A percentile compares a stretch with the other conserved stretches of the same genome.
phyloP scores from a whole-genome alignment of 2,797 vertebrate genomes.

The Gallinago solitaria region DNA sequence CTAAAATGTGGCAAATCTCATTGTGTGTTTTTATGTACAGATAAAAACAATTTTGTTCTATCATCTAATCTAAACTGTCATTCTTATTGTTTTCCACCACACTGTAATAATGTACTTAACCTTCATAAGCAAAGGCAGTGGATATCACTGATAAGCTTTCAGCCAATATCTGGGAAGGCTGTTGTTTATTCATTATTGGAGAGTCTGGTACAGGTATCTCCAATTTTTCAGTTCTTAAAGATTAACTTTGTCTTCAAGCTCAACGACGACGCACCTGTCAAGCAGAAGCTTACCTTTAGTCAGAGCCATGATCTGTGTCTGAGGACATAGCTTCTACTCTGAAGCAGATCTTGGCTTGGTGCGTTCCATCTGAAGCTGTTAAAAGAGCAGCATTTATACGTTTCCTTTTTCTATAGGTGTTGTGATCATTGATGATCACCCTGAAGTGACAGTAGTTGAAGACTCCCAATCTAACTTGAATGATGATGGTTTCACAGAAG shows the following conservation, averaged over 20 bases:
- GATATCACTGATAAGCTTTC: background rate
- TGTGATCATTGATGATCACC: slow-evolving; percentile 99
- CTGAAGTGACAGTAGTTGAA: slow-evolving; percentile 96
- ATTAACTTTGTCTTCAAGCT: background rate
- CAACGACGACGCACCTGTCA: background rate
- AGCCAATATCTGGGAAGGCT: background rate
- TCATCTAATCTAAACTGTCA: background rate
- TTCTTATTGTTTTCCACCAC: background rate
- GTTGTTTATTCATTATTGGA: background rate
- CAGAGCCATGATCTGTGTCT: background rate
- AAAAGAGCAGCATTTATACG: slow-evolving; percentile 30
- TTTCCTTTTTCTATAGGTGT: slow-evolving; percentile 84
- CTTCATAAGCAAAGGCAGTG: background rate
- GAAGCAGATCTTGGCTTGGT: background rate
- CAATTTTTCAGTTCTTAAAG: background rate
- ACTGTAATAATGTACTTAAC: background rate
- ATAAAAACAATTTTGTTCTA: background rate
- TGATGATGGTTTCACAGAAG: slow-evolving; percentile 98
- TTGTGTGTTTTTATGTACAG: background rate
- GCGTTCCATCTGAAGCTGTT: slow-evolving; percentile 7
- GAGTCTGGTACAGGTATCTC: background rate
- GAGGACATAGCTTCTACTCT: background rate
- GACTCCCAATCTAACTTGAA: slow-evolving; percentile 93
- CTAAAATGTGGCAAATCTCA: background rate
- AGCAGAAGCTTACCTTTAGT: background rate